Base-by-base conservation (phyloP, 35 echinoderm and acorn worm species). In the Ptychodera flava region DNA sequence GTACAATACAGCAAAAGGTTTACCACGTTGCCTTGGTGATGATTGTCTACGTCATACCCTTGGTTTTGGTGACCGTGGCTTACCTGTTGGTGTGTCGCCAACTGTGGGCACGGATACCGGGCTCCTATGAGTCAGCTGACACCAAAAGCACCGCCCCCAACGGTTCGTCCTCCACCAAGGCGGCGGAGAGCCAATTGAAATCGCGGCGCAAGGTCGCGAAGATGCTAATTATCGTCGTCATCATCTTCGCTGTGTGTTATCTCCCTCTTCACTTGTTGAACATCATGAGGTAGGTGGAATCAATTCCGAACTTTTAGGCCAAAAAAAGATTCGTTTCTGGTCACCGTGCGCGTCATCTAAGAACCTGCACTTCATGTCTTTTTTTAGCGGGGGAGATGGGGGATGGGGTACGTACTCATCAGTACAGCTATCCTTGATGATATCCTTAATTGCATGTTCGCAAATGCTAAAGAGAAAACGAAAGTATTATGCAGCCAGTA, bases 221-320 rank as follows among this genome's bases (percentile, higher is more conserved):
- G 31, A 97, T 97, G 95, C 79, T 97, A 22, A 97, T 97, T 36
- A 92, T 94, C 1, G 95, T 97, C 12, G 95, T 97, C 77, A 30
- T 94, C 6, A 84, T 90, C 30, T 97, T 97, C 36, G 95, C 92
- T 1, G 83, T 97, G 1, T 97, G 95, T 45, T 92, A 87, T 31
- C 83, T 97, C 0, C 95, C 95, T 0, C 78, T 93, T 22, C 92
- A 87, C 31, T 36, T 94, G 31, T 34, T 91, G 1, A 94, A 94
- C 77, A 31, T 94, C 22, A 35, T 76, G 32, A 86, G 85, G 90
- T 91, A 79, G 90, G 45, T 64, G 6, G 22, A 64, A 64, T 64
- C 22, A 64, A 64, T 12, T 64, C 22, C 45, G 22, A 22, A 64
- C 45, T 64, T 6, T 64, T 64, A 64, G 22, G 22, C 6, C 6